Percentiles rank a stretch among this genome's conserved stretches.
These are phyloP conservation scores for Menidia menidia DNA, from an alignment of 2,797 vertebrate genomes.

Conservation along the genomic window DNA sequence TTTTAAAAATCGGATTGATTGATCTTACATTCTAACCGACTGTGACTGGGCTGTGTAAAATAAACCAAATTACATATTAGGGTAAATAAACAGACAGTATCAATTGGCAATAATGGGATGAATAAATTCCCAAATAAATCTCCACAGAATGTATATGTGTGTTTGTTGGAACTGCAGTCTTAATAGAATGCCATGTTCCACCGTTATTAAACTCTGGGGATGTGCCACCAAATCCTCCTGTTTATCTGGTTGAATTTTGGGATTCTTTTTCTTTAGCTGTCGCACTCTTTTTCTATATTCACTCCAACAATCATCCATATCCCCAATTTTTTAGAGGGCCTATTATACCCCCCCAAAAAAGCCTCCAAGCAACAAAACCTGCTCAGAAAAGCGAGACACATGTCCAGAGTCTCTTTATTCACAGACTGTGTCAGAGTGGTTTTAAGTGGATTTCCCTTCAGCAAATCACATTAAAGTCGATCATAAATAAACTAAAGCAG, in stretches of 20 bases:
- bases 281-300: slow-evolving; percentile 33
- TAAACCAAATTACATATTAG: background rate
- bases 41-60: background rate
- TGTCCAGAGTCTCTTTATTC: slow-evolving; percentile 40
- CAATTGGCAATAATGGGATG: background rate
- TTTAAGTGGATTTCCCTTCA: slow-evolving; percentile 64
- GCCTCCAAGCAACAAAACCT: slow-evolving; percentile 57
- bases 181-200: slow-evolving; percentile 26
- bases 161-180: slow-evolving; percentile 15
- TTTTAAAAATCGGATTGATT: slow-evolving; percentile 17
- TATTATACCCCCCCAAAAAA: slow-evolving; percentile 45
- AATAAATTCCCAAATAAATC: no score
- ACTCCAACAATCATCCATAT: slow-evolving; percentile 36
- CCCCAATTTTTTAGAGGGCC: slow-evolving; percentile 38
- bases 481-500: slow-evolving; percentile 69
- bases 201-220: slow-evolving; percentile 12
- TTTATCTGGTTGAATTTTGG: slow-evolving; percentile 37
- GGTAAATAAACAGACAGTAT: slow-evolving; percentile 5
- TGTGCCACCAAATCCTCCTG: slow-evolving; percentile 22
- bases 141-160: no score
- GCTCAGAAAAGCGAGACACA: slow-evolving; percentile 55
- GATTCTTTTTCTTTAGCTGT: slow-evolving; percentile 30
- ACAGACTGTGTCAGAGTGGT: slow-evolving; percentile 58
- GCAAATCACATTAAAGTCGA: slow-evolving; percentile 67
- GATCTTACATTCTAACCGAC: slow-evolving; percentile 42